phyloP scores from a whole-genome alignment of 2,888 invertebrate species.

The Brenthis hecate region DNA sequence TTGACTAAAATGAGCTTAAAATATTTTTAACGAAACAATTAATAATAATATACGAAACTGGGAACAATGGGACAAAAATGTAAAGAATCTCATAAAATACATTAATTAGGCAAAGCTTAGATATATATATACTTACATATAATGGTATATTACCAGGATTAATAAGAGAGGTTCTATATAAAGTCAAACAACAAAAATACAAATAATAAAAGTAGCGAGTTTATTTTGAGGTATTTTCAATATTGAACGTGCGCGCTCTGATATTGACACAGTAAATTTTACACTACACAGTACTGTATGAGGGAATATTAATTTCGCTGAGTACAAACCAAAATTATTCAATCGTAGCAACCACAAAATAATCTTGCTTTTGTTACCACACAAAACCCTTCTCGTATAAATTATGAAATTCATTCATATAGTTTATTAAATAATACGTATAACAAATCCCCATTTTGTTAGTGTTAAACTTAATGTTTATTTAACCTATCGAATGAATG shows the following conservation, averaged over 20 bases:
- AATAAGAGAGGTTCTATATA: neutral
- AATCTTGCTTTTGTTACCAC: constrained; percentile 10
- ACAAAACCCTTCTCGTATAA: neutral
- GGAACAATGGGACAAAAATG: too few species aligned
- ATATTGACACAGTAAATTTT: constrained; percentile 21
- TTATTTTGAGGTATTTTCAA: constrained; percentile 15
- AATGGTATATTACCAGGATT: neutral
- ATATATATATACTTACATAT: neutral
- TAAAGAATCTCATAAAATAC: neutral
- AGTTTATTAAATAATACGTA: too few species aligned
- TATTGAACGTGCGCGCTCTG: constrained; percentile 13
- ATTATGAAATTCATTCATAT: neutral
- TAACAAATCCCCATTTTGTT: too few species aligned
- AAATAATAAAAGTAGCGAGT: neutral
- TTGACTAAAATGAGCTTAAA: too few species aligned
- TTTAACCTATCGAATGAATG: too few species aligned
- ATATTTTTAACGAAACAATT: too few species aligned
- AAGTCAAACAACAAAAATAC: neutral
- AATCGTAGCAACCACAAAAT: constrained; percentile 13
- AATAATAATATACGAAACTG: too few species aligned
- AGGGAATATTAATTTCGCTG: constrained; percentile 23
- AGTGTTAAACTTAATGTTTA: too few species aligned
- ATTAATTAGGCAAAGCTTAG: neutral
- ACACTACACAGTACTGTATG: constrained; percentile 9
- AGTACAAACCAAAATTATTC: constrained; percentile 20